These are phyloP conservation scores for Eilema caniola DNA, from an alignment of 2,888 invertebrate species.

Conservation along the genomic window DNA sequence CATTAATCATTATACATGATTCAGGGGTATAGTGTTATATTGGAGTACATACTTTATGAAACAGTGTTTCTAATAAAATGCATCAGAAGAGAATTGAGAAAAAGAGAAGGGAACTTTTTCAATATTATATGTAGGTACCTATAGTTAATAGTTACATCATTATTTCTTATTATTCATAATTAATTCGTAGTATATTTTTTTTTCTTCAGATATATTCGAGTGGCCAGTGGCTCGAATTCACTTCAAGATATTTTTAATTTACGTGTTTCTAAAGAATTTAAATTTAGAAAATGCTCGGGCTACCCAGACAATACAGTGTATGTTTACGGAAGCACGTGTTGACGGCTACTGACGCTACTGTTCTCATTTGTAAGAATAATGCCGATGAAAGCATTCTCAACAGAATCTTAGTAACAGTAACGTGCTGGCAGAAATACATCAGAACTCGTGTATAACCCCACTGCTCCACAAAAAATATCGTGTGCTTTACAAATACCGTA, in stretches of 20 bases:
- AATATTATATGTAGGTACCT: too few species aligned
- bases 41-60: too few species aligned
- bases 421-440: conserved; percentile 1
- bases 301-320: background rate
- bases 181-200: background rate
- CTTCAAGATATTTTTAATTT: background rate
- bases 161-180: background rate
- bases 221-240: background rate
- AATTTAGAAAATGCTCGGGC: background rate
- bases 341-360: background rate
- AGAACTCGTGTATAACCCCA: background rate
- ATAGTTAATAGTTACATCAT: too few species aligned
- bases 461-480: background rate
- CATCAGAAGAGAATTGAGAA: too few species aligned
- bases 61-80: too few species aligned
- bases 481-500: background rate
- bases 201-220: background rate
- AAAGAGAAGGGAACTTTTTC: too few species aligned
- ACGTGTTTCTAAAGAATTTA: background rate
- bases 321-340: background rate
- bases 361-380: background rate
- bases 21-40: too few species aligned
- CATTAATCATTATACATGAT: too few species aligned
- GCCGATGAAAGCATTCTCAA: conserved; percentile 1
- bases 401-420: background rate